These are phyloP conservation scores for Echinometra lucunter DNA, from an alignment of 53 echinoderm and acorn worm species.

Conservation along the genomic window DNA sequence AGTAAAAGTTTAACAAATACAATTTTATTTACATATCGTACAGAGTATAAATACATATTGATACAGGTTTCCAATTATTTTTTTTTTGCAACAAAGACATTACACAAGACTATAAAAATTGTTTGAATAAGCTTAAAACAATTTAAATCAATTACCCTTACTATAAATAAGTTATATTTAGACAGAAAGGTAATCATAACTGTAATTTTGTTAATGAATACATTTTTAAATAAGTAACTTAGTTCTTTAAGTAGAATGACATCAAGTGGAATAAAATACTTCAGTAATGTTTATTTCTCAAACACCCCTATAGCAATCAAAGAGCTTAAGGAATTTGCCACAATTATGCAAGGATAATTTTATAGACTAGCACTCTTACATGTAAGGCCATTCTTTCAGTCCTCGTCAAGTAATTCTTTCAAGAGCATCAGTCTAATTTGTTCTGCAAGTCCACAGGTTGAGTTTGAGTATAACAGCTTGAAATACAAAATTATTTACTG, in stretches of 20 bases:
- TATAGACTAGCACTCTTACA: too few relatives aligned
- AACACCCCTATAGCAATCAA: too few relatives aligned
- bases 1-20: conserved; percentile 26
- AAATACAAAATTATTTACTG: not conserved
- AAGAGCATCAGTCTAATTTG: too few relatives aligned
- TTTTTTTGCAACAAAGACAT: not conserved
- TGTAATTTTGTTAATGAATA: not conserved
- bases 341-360: too few relatives aligned
- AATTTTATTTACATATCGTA: conserved; percentile 53
- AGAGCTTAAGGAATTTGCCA: too few relatives aligned
- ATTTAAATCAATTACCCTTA: not conserved
- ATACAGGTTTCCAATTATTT: not conserved
- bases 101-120: not conserved
- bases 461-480: not conserved
- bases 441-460: not conserved
- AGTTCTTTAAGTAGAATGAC: not conserved
- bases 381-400: too few relatives aligned
- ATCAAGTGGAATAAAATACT: not conserved
- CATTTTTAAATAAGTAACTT: not conserved
- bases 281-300: too few relatives aligned
- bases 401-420: not conserved
- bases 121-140: not conserved
- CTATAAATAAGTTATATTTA: not conserved
- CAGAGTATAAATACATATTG: conserved; percentile 22
- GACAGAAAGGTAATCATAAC: not conserved